Conservation (phyloP, 1,140 invertebrate genomes). For the Polypedilum pembai region DNA sequence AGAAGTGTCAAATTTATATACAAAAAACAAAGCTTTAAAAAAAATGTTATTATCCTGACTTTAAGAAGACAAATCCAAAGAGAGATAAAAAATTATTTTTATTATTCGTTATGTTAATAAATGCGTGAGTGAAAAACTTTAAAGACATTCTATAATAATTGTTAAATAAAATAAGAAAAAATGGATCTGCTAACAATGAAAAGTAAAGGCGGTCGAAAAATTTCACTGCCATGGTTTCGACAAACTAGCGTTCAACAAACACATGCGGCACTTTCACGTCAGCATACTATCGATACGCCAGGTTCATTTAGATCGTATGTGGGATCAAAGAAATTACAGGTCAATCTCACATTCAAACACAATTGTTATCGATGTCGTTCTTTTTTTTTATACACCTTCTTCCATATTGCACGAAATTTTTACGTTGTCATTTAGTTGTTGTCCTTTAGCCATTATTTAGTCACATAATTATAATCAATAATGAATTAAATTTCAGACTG, state of each 20-base stretch:
- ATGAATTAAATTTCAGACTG: constrained; percentile 47
- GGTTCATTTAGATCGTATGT: constrained; percentile 56
- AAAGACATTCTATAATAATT: neutral
- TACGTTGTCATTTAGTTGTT: neutral
- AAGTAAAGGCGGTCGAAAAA: constrained; percentile 70
- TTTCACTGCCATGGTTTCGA: constrained; percentile 81
- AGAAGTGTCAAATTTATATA: constrained; percentile 19
- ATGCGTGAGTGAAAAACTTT: constrained; percentile 1
- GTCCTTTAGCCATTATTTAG: neutral
- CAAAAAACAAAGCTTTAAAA: neutral
- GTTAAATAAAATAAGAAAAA: neutral
- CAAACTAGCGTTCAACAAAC: constrained; percentile 63
- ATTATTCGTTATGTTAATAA: constrained; percentile 12
- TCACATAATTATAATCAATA: too few relatives aligned
- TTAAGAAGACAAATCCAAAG: neutral
- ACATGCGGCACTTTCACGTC: constrained; percentile 63
- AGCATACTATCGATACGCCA: constrained; percentile 84
- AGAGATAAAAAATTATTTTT: neutral
- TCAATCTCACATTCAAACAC: neutral
- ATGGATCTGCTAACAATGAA: constrained; percentile 35
- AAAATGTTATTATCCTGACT: constrained; percentile 8
- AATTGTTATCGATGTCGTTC: neutral
- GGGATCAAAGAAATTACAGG: constrained; percentile 25
- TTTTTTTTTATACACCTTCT: neutral
- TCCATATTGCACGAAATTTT: neutral